A percentile compares a stretch with the other conserved stretches of the same genome.
Evolutionary conservation across 2,797 vertebrate species (phyloP).

Genomic region (Poecilia wingei): DNA sequence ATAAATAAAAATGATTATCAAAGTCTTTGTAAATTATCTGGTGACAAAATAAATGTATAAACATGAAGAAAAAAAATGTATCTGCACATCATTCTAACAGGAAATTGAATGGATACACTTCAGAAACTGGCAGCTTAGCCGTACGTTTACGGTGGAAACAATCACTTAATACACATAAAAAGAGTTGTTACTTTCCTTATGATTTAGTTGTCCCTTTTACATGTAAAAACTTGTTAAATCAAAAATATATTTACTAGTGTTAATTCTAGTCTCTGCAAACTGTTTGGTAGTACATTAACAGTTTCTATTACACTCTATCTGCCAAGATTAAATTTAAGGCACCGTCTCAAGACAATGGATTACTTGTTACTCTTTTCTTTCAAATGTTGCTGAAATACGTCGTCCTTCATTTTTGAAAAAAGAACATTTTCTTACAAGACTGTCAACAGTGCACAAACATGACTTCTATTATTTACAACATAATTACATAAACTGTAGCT

Average conservation of each 20-base stretch:
- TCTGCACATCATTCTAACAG: neutral
- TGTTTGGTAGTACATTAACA: slow-evolving; percentile 25
- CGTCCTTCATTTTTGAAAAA: neutral
- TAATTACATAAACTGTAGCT: slow-evolving; percentile 20
- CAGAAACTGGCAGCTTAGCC: neutral
- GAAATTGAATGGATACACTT: neutral
- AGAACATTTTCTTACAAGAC: neutral
- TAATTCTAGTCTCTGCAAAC: slow-evolving; percentile 2
- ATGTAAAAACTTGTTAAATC: neutral
- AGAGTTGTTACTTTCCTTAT: neutral
- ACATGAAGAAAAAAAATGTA: neutral
- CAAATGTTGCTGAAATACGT: slow-evolving; percentile 12
- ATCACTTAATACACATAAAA: neutral
- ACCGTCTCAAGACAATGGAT: neutral
- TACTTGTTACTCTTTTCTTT: slow-evolving; percentile 4
- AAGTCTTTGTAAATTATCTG: neutral
- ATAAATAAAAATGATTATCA: neutral
- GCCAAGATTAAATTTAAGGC: slow-evolving; percentile 1
- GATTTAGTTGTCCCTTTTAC: neutral
- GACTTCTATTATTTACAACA: slow-evolving; percentile 43
- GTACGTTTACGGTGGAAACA: neutral
- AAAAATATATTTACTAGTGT: slow-evolving; percentile 22
- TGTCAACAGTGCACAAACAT: slow-evolving; percentile 12
- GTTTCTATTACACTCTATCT: neutral
- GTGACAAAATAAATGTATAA: neutral